Percentiles rank a stretch among this genome's conserved stretches.
Conservation (phyloP, 1,140 invertebrate species). For the Cydia amplana region DNA sequence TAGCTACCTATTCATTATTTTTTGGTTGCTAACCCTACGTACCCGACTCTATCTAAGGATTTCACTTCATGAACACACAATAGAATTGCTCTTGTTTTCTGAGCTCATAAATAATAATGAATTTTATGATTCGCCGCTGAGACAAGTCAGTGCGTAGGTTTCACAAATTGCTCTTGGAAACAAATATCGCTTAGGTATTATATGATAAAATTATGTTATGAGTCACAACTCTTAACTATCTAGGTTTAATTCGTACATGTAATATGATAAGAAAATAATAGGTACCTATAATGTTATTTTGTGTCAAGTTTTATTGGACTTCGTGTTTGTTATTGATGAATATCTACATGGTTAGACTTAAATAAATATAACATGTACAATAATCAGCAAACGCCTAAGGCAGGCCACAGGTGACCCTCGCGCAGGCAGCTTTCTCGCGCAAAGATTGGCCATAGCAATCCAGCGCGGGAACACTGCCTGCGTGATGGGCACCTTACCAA, state of each 20-base stretch:
- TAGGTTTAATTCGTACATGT: too few species aligned
- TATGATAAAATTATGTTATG: too few species aligned
- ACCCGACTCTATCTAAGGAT: neutral
- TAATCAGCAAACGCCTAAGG: too few species aligned
- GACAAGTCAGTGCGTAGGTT: neutral
- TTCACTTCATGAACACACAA: neutral
- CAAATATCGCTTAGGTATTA: neutral
- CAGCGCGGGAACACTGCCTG: too few species aligned
- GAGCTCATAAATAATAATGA: slow-evolving; percentile 12
- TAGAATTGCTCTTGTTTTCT: slow-evolving; percentile 12
- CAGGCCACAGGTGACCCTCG: too few species aligned
- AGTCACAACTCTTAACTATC: too few species aligned
- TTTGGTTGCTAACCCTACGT: neutral
- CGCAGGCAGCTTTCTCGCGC: too few species aligned
- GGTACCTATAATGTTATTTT: neutral
- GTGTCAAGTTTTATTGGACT: neutral
- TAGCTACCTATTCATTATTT: neutral
- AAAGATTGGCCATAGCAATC: too few species aligned
- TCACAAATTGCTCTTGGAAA: neutral
- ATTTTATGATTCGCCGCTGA: neutral
- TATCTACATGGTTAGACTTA: neutral
- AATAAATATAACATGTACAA: neutral
- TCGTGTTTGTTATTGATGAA: neutral
- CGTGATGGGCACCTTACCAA: too few species aligned
- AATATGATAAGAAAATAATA: neutral